These are phyloP conservation scores for Megaceryle alcyon DNA, from an alignment of 2,797 vertebrate species.

Conservation along the genomic window DNA sequence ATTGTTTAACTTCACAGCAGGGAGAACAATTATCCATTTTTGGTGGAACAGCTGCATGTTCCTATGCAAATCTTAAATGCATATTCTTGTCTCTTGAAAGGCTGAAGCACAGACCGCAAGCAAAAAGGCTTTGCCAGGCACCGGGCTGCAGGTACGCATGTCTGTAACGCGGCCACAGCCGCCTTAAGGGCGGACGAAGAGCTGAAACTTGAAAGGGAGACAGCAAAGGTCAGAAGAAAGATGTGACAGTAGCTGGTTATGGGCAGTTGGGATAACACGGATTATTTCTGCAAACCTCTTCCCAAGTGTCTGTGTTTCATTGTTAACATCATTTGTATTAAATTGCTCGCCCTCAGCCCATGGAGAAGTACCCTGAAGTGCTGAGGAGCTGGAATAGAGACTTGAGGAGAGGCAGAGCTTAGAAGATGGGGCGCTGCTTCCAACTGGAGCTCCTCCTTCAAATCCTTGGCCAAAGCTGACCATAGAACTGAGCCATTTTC, in stretches of 20 bases:
- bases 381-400: not conserved
- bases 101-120: not conserved
- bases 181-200: not conserved
- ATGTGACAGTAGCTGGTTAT: rapidly evolving
- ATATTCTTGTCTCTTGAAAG: constrained; percentile 32
- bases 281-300: constrained; percentile 5
- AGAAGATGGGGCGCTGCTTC: not conserved
- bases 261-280: not conserved
- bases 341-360: not conserved
- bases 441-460: not conserved
- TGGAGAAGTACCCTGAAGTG: not conserved
- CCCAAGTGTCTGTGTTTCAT: not conserved
- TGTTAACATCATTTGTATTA: not conserved
- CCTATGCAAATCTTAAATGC: constrained; percentile 69
- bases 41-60: constrained; percentile 69
- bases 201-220: not conserved
- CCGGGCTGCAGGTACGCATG: not conserved
- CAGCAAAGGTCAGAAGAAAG: not conserved
- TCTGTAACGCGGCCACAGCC: rapidly evolving
- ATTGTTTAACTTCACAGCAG: constrained; percentile 61
- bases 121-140: not conserved
- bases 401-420: not conserved
- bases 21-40: constrained; percentile 71
- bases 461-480: not conserved
- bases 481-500: not conserved